A percentile compares a stretch with the other conserved stretches of the same genome.
phyloP scores from a whole-genome alignment of 2,888 invertebrate genomes.

The Euzophera pinguis region DNA sequence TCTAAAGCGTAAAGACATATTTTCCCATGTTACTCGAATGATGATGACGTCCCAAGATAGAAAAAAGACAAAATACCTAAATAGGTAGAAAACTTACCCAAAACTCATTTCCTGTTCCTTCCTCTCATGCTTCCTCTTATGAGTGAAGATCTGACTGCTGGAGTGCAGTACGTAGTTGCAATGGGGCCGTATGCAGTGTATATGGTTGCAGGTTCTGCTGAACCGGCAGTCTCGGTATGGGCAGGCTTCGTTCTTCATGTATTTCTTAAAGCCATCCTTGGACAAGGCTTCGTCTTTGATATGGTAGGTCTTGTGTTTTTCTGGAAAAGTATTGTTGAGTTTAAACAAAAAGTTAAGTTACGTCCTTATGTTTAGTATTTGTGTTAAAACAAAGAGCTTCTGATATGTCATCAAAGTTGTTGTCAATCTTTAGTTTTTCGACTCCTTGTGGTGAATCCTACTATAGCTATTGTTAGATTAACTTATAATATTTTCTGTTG shows the following conservation, averaged over 20 bases:
- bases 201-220: conserved; percentile 97
- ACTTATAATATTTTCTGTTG: too few relatives aligned
- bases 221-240: conserved; percentile 95
- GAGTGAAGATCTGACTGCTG: conserved; percentile 97
- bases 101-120: conserved; percentile 94
- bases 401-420: too few relatives aligned
- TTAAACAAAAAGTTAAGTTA: too few relatives aligned
- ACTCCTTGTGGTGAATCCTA: too few relatives aligned
- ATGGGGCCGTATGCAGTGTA: conserved; percentile 97
- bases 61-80: too few relatives aligned
- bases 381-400: too few relatives aligned
- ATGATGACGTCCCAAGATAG: too few relatives aligned
- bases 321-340: conserved; percentile 68
- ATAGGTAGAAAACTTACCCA: conserved; percentile 76
- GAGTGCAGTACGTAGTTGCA: conserved; percentile 98
- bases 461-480: too few relatives aligned
- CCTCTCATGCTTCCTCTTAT: conserved; percentile 98
- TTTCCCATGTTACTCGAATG: too few relatives aligned
- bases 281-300: conserved; percentile 97
- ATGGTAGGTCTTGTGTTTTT: conserved; percentile 99
- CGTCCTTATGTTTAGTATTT: too few relatives aligned
- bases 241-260: conserved; percentile 97
- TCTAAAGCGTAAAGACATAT: too few relatives aligned
- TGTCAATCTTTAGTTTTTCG: too few relatives aligned
- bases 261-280: conserved; percentile 98